Conservation (phyloP, 2,888 invertebrate genomes). For the Dolichomitus sp. region DNA sequence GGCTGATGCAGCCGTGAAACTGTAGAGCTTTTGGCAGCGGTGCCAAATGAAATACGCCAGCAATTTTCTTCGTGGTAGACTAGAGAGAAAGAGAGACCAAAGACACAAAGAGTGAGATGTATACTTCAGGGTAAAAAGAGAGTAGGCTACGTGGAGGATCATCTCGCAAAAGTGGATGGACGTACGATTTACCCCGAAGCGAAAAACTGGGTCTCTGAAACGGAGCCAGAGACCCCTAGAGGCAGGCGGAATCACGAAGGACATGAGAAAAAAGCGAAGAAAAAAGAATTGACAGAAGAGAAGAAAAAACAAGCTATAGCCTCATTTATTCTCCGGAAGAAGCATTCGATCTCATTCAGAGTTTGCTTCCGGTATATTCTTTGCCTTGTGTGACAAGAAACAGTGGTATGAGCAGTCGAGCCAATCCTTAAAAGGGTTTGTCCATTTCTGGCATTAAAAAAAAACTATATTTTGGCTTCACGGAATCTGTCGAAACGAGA, state of each 20-base stretch:
- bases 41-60: constrained; percentile 68
- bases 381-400: not conserved
- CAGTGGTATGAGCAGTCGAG: not conserved
- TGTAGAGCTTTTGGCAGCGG: constrained; percentile 58
- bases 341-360: constrained; percentile 30
- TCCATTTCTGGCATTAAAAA: not conserved
- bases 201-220: constrained; percentile 70
- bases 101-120: constrained; percentile 45
- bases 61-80: constrained; percentile 59
- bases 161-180: constrained; percentile 78
- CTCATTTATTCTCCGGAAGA: constrained; percentile 59
- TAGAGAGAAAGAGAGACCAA: constrained; percentile 44
- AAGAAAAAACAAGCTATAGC: constrained; percentile 39
- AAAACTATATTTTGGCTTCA: constrained; percentile 7
- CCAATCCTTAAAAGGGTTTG: not conserved
- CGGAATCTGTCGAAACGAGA: constrained; percentile 51
- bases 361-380: constrained; percentile 13
- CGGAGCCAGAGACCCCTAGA: constrained; percentile 64
- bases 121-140: constrained; percentile 41
- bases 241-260: constrained; percentile 41
- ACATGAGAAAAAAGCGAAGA: constrained; percentile 38
- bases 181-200: constrained; percentile 58
- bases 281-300: constrained; percentile 43
- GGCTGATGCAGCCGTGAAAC: constrained; percentile 18
- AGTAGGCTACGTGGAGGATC: constrained; percentile 49